Conservation (phyloP, 2,888 invertebrate genomes). For the Netelia virgata region DNA sequence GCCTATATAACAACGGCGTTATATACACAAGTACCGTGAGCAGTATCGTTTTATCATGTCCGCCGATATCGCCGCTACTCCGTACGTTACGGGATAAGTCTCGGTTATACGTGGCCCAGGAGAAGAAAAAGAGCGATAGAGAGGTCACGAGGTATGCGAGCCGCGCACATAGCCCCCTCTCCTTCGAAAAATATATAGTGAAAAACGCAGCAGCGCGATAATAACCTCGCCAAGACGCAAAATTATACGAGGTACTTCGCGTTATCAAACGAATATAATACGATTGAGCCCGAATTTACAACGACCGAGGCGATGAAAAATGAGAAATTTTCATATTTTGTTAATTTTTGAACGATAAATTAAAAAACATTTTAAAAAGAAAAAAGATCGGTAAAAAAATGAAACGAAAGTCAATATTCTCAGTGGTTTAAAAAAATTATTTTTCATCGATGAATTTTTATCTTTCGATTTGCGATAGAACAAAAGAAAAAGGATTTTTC, state of each 20-base stretch:
- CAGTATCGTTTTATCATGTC: slow-evolving; percentile 28
- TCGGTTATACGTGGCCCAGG: not conserved
- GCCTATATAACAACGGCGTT: not conserved
- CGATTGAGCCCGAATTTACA: too few relatives aligned
- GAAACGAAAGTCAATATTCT: too few relatives aligned
- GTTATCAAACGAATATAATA: too few relatives aligned
- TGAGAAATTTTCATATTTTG: too few relatives aligned
- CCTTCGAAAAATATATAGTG: slow-evolving; percentile 36
- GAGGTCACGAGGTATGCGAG: not conserved
- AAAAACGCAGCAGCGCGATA: not conserved
- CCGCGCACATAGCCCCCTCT: not conserved
- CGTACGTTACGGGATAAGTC: slow-evolving; percentile 1
- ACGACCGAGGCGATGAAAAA: too few relatives aligned
- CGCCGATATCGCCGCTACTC: slow-evolving; percentile 46
- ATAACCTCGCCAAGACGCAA: too few relatives aligned
- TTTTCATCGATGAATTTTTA: not conserved
- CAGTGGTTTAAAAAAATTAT: not conserved
- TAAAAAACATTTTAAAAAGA: too few relatives aligned
- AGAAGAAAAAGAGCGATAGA: slow-evolving; percentile 26
- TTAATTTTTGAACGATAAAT: too few relatives aligned
- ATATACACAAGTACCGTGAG: slow-evolving; percentile 11
- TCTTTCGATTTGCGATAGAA: not conserved
- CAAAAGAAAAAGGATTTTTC: not conserved
- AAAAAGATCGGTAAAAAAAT: too few relatives aligned
- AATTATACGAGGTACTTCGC: too few relatives aligned